Conservation (phyloP, 2,888 invertebrate genomes). For the Cheilosia variabilis region DNA sequence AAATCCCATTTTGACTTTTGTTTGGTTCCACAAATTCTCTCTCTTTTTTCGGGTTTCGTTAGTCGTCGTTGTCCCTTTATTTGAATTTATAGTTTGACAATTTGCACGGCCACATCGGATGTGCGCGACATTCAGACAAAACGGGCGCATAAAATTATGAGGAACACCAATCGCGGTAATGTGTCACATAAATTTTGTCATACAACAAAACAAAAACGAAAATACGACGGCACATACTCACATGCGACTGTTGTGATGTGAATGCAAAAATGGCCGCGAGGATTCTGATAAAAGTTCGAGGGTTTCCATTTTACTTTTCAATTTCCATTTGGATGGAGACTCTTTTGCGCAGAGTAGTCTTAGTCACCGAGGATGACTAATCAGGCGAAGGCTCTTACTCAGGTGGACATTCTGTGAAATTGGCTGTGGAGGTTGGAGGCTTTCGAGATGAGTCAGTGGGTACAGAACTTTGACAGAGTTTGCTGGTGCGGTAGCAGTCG, state of each 20-base stretch:
- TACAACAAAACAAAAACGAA: slow-evolving; percentile 9
- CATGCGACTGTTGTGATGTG: slow-evolving; percentile 2
- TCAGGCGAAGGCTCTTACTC: slow-evolving; percentile 16
- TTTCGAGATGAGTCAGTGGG: slow-evolving; percentile 28
- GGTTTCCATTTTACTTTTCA: slow-evolving; percentile 14
- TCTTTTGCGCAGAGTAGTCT: background rate
- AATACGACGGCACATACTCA: too few relatives aligned
- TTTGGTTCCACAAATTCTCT: slow-evolving; percentile 54
- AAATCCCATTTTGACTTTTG: slow-evolving; percentile 75
- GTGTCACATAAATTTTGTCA: slow-evolving; percentile 72
- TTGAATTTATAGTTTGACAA: slow-evolving; percentile 71
- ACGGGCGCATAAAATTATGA: slow-evolving; percentile 66
- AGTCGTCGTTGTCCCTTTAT: slow-evolving; percentile 64
- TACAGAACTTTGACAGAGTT: too few relatives aligned
- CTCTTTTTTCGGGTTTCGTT: slow-evolving; percentile 32
- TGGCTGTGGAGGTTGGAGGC: background rate
- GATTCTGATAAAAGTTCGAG: slow-evolving; percentile 21
- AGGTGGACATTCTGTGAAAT: too few relatives aligned
- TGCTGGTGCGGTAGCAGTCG: too few relatives aligned
- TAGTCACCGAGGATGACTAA: slow-evolving; percentile 63
- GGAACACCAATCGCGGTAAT: slow-evolving; percentile 74
- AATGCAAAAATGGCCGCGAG: slow-evolving; percentile 39
- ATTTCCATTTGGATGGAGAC: background rate
- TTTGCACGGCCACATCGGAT: slow-evolving; percentile 8
- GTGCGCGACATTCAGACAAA: slow-evolving; percentile 38